Percentiles rank a stretch among this genome's conserved stretches.
These are phyloP conservation scores for Cryptotermes secundus DNA, from an alignment of 1,140 invertebrate species.

Conservation along the genomic window DNA sequence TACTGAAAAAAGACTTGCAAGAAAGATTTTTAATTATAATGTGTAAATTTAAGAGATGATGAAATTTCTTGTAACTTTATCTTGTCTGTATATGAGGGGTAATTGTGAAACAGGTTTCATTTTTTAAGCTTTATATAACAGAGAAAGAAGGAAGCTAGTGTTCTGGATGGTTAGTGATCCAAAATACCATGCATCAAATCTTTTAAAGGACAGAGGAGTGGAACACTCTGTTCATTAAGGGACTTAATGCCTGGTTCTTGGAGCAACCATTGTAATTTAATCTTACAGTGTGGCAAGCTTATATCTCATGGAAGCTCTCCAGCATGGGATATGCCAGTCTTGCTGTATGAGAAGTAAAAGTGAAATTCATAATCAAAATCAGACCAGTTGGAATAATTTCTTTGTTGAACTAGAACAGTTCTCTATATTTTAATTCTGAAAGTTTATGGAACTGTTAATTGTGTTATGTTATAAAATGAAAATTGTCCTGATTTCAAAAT, in stretches of 20 bases:
- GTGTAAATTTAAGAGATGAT: neutral
- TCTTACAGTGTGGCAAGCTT: neutral
- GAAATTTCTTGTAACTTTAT: neutral
- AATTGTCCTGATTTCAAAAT: neutral
- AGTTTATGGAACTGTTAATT: neutral
- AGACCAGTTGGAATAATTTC: neutral
- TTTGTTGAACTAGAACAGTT: neutral
- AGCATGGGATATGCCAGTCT: neutral
- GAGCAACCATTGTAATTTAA: neutral
- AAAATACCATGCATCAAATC: neutral
- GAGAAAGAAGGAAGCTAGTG: neutral
- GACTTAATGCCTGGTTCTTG: neutral
- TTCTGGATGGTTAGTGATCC: neutral
- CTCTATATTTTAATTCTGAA: neutral
- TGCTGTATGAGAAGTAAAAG: neutral
- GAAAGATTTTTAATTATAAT: neutral
- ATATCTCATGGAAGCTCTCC: neutral
- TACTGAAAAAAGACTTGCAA: neutral
- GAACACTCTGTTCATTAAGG: neutral
- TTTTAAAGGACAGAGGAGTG: neutral
- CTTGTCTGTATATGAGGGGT: neutral
- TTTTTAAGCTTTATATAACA: conserved; percentile 13
- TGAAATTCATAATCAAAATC: neutral
- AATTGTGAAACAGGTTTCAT: conserved; percentile 13
- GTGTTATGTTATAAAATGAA: neutral